These are phyloP conservation scores for Plemyria rubiginata DNA, from an alignment of 2,888 invertebrate genomes.

Conservation along the genomic window DNA sequence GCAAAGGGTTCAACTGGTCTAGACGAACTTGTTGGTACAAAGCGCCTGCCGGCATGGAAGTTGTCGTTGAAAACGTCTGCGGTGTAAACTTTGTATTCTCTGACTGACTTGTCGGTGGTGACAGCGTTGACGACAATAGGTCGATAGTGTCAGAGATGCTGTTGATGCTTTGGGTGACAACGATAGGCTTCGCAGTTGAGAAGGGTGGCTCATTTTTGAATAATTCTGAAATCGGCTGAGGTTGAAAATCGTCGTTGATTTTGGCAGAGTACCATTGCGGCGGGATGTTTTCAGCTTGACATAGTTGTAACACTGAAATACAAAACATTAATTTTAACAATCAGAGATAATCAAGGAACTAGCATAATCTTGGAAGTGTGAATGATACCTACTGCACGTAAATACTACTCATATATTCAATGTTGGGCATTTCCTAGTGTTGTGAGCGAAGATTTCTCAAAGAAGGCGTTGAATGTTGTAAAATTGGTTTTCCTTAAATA, in stretches of 20 bases:
- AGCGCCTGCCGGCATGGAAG: slow-evolving; percentile 36
- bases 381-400: neutral
- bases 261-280: slow-evolving; percentile 77
- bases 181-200: slow-evolving; percentile 62
- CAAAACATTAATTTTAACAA: neutral
- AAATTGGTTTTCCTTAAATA: too few species aligned
- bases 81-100: slow-evolving; percentile 17
- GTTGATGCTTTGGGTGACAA: slow-evolving; percentile 43
- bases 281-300: slow-evolving; percentile 67
- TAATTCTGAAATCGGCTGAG: slow-evolving; percentile 71
- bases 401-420: neutral
- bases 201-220: slow-evolving; percentile 67
- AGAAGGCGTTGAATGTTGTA: too few species aligned
- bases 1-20: slow-evolving; percentile 13
- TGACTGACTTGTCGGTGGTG: slow-evolving; percentile 36
- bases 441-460: neutral
- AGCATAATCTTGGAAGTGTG: neutral
- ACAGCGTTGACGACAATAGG: slow-evolving; percentile 46
- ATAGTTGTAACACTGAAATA: slow-evolving; percentile 77
- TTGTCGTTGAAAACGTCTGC: slow-evolving; percentile 15
- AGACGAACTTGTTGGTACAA: slow-evolving; percentile 22
- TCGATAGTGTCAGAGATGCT: slow-evolving; percentile 34
- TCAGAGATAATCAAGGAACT: too few species aligned
- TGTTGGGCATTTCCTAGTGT: neutral
- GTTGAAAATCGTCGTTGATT: slow-evolving; percentile 71